phyloP scores from a whole-genome alignment of 1,140 invertebrate species.

The Bombus haemorrhoidalis region DNA sequence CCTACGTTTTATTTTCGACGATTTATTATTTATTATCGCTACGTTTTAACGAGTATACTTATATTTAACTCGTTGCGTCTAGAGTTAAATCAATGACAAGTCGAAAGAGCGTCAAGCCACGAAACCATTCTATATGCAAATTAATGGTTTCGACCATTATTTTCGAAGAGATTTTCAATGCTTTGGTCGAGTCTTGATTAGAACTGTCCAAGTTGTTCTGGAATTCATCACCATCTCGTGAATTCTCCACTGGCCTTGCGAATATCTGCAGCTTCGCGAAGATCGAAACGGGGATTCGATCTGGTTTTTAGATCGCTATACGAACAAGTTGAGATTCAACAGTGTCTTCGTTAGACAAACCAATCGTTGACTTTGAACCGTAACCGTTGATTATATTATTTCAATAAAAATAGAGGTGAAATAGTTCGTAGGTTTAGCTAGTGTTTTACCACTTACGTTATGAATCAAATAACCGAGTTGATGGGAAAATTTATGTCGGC shows the following conservation, averaged over 20 bases:
- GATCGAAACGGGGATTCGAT: background rate
- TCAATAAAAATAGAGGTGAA: too few species aligned
- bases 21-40: background rate
- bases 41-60: background rate
- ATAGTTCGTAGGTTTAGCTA: background rate
- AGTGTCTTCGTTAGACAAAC: rapidly evolving
- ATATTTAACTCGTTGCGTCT: background rate
- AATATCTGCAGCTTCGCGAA: background rate
- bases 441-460: background rate
- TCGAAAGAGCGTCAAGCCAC: background rate
- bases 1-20: background rate
- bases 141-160: background rate
- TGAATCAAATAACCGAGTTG: background rate
- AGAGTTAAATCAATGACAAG: background rate
- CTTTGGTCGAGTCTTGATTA: too few species aligned
- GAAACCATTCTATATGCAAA: background rate
- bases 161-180: background rate
- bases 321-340: too few species aligned
- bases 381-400: too few species aligned
- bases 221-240: background rate
- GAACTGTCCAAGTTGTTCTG: too few species aligned
- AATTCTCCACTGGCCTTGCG: background rate
- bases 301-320: rapidly evolving
- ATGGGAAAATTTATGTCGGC: background rate
- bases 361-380: too few species aligned